These are phyloP conservation scores for Aphrocallistes beatrix DNA, from an alignment of 37 sponge, comb jelly and placozoan genomes.

Conservation along the genomic window DNA sequence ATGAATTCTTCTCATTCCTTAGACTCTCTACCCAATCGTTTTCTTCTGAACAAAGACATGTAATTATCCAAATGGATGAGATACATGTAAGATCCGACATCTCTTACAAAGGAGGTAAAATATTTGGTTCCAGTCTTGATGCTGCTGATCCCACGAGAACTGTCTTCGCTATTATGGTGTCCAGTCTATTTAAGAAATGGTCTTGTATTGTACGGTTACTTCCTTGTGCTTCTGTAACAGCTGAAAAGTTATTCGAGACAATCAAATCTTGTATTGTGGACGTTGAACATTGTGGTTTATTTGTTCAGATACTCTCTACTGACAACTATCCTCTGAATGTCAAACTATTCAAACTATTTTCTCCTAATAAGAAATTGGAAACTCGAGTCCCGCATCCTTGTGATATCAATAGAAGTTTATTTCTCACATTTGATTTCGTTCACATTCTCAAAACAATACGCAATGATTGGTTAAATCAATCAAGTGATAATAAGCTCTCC, in stretches of 20 bases:
- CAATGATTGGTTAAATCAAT: neutral
- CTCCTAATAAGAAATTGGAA: neutral
- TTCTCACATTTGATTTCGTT: no score
- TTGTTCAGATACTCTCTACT: neutral
- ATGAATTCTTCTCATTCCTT: no score
- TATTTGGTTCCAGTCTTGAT: neutral
- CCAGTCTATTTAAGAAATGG: neutral
- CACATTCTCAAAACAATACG: constrained; percentile 1
- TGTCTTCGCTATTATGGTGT: neutral
- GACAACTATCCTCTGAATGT: constrained; percentile 16
- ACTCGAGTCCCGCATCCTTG: neutral
- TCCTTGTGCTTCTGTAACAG: neutral
- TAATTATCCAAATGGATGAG: neutral
- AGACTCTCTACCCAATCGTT: no score
- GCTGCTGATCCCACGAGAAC: neutral
- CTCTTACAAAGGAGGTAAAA: neutral
- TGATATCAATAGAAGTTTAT: neutral
- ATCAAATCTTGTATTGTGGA: neutral
- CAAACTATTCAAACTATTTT: neutral
- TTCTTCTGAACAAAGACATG: no score
- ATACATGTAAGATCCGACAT: neutral
- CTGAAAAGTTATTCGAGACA: neutral
- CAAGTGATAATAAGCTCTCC: neutral
- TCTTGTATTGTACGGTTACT: neutral
- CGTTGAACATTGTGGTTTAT: neutral